Evolutionary conservation across 1,140 invertebrate species (phyloP), one percentile per base, ranked within the genome.

Genomic region (Drosophila quadrilineata): DNA sequence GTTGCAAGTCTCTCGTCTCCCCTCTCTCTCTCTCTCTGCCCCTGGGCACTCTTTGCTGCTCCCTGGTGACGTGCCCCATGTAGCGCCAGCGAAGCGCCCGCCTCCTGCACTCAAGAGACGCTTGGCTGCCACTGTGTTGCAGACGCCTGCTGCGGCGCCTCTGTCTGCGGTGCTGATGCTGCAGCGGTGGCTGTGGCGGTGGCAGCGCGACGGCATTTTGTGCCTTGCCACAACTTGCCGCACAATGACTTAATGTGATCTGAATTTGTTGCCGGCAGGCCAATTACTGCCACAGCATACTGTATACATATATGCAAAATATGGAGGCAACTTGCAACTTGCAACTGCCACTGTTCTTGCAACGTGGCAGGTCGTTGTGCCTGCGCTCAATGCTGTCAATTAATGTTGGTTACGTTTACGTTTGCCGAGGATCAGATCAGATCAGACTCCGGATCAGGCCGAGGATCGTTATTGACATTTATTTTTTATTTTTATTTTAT

Each of bases 231-330:
- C 71, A 45, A 12, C n/a, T n/a, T n/a, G n/a, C n/a, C n/a, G n/a
- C n/a, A n/a, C 79, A 85, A 73, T 76, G 82, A 76, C 64, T 86
- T 82, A 82, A 74, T 73, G 82, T 87, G 73, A 82, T 86, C 76
- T 86, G 80, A 86, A 86, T 86, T 86, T 82, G 82, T 87, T 86
- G 75, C 66, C 70, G 63, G 65, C 76, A 52, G 50, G 65, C 69
- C 82, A 86, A 82, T 86, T 76, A 87, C 66, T 73, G 84, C 62
- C 58, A 60, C 46, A 58, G 36, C 46, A 57, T 3, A 10, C 33
- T 28, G 35, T 17, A 24, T 46, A 19, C 28, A 28, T 24, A 31
- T 57, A 52, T 68, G 60, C 35, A 64, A 58, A 65, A 67, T 62
- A 50, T 65, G 57, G 46, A 41, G 49, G 33, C 12, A 24, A 6